A percentile compares a stretch with the other conserved stretches of the same genome.
Evolutionary conservation across 2,797 vertebrate genomes (phyloP).

Genomic region (Gadopsis bispinosus): DNA sequence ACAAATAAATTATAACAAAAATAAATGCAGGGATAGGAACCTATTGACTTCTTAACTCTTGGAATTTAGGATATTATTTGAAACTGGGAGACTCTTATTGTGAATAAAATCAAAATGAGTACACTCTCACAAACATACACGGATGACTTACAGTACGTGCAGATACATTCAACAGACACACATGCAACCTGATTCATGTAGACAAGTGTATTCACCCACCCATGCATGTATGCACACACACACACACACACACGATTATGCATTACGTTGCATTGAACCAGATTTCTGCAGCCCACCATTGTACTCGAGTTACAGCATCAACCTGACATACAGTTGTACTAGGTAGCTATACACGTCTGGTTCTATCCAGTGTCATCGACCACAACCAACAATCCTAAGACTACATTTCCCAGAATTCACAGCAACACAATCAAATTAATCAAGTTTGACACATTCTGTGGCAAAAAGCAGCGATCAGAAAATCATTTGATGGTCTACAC

Average conservation of each 20-base stretch:
- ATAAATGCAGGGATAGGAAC: slow-evolving; percentile 9
- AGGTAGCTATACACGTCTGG: slow-evolving; percentile 33
- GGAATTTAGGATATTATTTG: slow-evolving; percentile 11
- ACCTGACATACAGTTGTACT: slow-evolving; percentile 46
- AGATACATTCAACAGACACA: slow-evolving; percentile 74
- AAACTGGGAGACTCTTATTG: slow-evolving; percentile 35
- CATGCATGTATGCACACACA: slow-evolving; percentile 48
- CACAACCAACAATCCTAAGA: slow-evolving; percentile 41
- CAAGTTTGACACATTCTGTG: slow-evolving; percentile 44
- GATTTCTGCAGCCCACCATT: slow-evolving; percentile 28
- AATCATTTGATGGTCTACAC: slow-evolving; percentile 43
- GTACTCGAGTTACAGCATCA: slow-evolving; percentile 25
- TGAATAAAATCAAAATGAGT: slow-evolving; percentile 36
- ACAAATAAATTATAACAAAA: slow-evolving; percentile 50
- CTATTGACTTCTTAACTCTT: background rate
- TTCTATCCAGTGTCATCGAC: slow-evolving; percentile 54
- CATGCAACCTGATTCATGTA: slow-evolving; percentile 68
- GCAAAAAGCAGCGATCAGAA: slow-evolving; percentile 34
- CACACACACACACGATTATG: slow-evolving; percentile 25
- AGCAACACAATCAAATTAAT: slow-evolving; percentile 45
- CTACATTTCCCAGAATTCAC: slow-evolving; percentile 67
- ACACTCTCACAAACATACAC: slow-evolving; percentile 17
- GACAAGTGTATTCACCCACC: slow-evolving; percentile 45
- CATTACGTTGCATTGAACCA: slow-evolving; percentile 29
- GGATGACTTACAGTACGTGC: slow-evolving; percentile 42